These are phyloP conservation scores for Acleris literana DNA, from an alignment of 2,888 invertebrate genomes.

Conservation along the genomic window DNA sequence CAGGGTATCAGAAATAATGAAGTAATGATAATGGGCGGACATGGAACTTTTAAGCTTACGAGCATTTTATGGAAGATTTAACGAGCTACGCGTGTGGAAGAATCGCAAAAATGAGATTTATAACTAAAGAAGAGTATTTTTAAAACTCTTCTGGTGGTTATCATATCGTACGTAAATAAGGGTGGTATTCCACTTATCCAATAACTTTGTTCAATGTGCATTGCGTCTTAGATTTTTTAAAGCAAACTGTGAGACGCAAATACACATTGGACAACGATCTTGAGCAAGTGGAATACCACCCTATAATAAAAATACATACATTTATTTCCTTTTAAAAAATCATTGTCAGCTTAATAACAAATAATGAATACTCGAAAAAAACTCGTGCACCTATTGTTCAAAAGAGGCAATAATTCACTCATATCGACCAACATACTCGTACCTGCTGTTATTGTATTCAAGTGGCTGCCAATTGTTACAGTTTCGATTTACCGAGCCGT, in stretches of 20 bases:
- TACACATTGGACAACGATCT: no score
- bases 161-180: neutral
- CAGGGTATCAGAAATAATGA: slow-evolving; percentile 19
- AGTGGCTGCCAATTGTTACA: slow-evolving; percentile 5
- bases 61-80: slow-evolving; percentile 26
- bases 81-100: slow-evolving; percentile 10
- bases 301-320: neutral
- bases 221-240: no score
- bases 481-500: neutral
- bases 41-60: slow-evolving; percentile 4
- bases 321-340: no score
- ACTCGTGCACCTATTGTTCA: neutral
- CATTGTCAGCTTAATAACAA: neutral
- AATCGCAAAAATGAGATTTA: slow-evolving; percentile 9
- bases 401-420: neutral
- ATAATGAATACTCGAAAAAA: neutral
- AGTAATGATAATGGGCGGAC: slow-evolving; percentile 17
- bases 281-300: no score
- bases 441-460: neutral
- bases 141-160: slow-evolving; percentile 4
- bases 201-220: no score
- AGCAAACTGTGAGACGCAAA: no score
- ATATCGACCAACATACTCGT: neutral
- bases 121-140: neutral
- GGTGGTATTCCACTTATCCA: no score